Conservation (phyloP, 2,888 invertebrate species). For the Cynaeus angustus region DNA sequence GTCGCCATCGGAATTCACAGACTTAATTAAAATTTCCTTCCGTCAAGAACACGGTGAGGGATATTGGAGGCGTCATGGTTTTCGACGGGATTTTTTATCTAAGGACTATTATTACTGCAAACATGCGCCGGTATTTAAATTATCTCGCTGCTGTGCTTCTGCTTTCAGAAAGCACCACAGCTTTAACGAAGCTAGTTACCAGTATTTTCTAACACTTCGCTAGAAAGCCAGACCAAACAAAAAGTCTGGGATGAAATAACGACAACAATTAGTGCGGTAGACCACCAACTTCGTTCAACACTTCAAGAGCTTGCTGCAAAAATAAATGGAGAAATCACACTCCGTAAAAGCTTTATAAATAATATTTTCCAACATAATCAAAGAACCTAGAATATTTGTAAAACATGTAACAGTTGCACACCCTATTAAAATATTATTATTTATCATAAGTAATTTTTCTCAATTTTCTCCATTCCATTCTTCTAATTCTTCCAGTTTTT, state of each 20-base stretch:
- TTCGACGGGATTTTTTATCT: slow-evolving; percentile 15
- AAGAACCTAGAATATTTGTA: too few species aligned
- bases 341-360: too few species aligned
- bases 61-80: slow-evolving; percentile 3
- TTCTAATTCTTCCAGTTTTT: too few species aligned
- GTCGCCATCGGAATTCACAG: slow-evolving; percentile 41
- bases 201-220: slow-evolving; percentile 18
- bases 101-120: slow-evolving; percentile 54
- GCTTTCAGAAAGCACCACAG: slow-evolving; percentile 3
- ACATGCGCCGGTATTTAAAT: slow-evolving; percentile 58
- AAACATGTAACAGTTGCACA: too few species aligned
- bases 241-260: neutral
- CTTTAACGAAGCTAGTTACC: slow-evolving; percentile 35
- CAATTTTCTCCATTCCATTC: too few species aligned
- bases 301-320: too few species aligned
- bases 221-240: neutral
- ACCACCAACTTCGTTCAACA: slow-evolving; percentile 18
- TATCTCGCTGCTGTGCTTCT: slow-evolving; percentile 52
- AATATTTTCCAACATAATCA: too few species aligned
- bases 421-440: too few species aligned
- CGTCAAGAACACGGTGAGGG: slow-evolving; percentile 1
- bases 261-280: slow-evolving; percentile 19
- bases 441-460: too few species aligned
- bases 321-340: too few species aligned
- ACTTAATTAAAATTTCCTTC: slow-evolving; percentile 51